Conservation (phyloP, 2,113 vertebrate species). For the Grantiella picta region DNA sequence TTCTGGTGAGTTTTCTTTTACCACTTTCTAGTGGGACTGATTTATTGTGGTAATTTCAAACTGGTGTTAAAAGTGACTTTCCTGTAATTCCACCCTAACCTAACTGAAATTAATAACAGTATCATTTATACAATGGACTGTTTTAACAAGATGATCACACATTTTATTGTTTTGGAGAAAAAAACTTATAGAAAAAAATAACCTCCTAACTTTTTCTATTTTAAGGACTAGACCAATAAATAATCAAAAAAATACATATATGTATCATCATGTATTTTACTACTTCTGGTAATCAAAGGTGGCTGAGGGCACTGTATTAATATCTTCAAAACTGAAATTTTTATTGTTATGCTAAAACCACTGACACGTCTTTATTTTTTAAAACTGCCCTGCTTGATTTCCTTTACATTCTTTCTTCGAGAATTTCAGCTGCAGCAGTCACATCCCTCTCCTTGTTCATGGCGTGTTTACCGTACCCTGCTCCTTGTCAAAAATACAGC, state of each 20-base stretch:
- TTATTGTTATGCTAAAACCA: not conserved
- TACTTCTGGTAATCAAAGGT: not conserved
- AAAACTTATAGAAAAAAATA: too few relatives aligned
- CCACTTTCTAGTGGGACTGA: not conserved
- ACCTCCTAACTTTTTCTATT: not conserved
- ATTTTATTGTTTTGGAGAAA: not conserved
- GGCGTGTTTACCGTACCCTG: not conserved
- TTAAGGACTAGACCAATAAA: not conserved
- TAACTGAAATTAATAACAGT: not conserved
- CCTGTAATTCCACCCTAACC: not conserved
- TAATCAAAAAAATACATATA: not conserved
- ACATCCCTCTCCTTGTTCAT: not conserved
- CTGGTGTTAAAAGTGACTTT: not conserved
- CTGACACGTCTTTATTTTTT: not conserved
- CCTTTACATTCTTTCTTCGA: not conserved
- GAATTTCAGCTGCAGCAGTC: not conserved
- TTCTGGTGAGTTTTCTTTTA: conserved; percentile 68
- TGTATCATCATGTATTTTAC: not conserved
- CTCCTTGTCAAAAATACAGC: not conserved
- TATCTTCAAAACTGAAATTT: not conserved
- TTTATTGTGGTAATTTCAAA: not conserved
- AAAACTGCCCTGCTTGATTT: not conserved
- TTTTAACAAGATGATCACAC: not conserved
- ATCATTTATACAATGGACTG: not conserved
- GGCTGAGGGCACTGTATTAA: not conserved